Evolutionary conservation across 2,797 vertebrate species (phyloP).

Genomic region (Jordanella pulchra): DNA sequence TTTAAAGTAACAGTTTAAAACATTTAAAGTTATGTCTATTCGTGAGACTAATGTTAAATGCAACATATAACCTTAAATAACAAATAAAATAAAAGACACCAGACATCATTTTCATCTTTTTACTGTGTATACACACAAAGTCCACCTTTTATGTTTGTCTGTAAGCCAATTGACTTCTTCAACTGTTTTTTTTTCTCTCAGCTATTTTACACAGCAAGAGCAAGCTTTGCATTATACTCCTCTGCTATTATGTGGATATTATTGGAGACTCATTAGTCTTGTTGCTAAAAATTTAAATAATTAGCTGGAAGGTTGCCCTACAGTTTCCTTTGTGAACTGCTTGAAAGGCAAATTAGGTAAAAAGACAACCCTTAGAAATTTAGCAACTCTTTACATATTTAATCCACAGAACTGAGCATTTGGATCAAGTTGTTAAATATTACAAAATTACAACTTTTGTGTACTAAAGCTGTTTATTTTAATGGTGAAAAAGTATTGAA

Average conservation of each 20-base stretch:
- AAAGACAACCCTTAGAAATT: constrained; percentile 8
- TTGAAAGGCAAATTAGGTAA: constrained; percentile 8
- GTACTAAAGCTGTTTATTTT: background rate
- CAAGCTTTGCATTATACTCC: background rate
- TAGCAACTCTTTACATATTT: constrained; percentile 3
- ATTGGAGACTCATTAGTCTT: background rate
- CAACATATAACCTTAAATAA: background rate
- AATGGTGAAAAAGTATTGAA: background rate
- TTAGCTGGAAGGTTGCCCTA: constrained; percentile 52
- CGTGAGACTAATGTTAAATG: background rate
- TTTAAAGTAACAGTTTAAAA: background rate
- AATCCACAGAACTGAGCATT: constrained; percentile 7
- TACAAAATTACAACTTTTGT: background rate
- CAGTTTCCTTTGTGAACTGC: constrained; percentile 29
- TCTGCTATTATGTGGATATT: background rate
- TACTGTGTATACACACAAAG: background rate
- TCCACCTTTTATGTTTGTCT: background rate
- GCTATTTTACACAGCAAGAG: background rate
- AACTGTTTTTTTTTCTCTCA: background rate
- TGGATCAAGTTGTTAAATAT: background rate
- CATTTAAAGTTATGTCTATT: background rate
- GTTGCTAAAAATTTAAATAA: constrained; percentile 21
- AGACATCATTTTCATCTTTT: background rate
- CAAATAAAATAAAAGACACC: background rate
- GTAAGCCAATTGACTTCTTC: background rate